A percentile compares a stretch with the other conserved stretches of the same genome.
phyloP scores from a whole-genome alignment of 2,113 vertebrate genomes.

The Antechinus flavipes region DNA sequence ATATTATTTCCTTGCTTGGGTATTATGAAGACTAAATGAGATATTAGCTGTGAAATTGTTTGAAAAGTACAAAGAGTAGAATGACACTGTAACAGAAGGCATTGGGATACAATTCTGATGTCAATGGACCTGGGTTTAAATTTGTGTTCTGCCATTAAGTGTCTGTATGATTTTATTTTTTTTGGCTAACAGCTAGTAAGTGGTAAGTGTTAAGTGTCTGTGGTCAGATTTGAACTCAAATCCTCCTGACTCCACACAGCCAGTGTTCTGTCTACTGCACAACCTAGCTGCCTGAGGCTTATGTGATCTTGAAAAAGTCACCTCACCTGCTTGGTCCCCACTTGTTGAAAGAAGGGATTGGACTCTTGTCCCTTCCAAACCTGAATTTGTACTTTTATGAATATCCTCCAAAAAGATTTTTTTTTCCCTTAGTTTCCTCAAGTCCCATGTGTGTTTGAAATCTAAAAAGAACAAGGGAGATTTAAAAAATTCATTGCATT shows the following conservation, averaged over 20 bases:
- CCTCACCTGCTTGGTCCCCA: not conserved
- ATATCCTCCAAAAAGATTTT: not conserved
- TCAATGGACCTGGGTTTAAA: not conserved
- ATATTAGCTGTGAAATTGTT: not conserved
- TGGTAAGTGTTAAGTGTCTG: too few species aligned
- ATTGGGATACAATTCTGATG: not conserved
- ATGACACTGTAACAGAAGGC: not conserved
- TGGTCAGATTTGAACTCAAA: too few species aligned
- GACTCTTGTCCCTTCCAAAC: not conserved
- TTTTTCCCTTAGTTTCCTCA: not conserved
- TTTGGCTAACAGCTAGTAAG: too few species aligned
- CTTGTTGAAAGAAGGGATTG: not conserved
- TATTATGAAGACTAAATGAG: not conserved
- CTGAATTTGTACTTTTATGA: not conserved
- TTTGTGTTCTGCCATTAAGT: not conserved
- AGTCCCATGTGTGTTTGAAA: not conserved
- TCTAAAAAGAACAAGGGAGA: not conserved
- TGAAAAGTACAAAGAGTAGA: not conserved
- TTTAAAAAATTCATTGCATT: not conserved
- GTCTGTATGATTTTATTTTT: not conserved
- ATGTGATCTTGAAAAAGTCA: not conserved
- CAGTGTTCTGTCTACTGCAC: too few species aligned
- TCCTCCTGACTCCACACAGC: too few species aligned
- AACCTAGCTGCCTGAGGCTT: too few species aligned
- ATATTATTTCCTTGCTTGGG: not conserved